Evolutionary conservation across 2,113 vertebrate species (phyloP).

Genomic region (Eretmochelys imbricata): DNA sequence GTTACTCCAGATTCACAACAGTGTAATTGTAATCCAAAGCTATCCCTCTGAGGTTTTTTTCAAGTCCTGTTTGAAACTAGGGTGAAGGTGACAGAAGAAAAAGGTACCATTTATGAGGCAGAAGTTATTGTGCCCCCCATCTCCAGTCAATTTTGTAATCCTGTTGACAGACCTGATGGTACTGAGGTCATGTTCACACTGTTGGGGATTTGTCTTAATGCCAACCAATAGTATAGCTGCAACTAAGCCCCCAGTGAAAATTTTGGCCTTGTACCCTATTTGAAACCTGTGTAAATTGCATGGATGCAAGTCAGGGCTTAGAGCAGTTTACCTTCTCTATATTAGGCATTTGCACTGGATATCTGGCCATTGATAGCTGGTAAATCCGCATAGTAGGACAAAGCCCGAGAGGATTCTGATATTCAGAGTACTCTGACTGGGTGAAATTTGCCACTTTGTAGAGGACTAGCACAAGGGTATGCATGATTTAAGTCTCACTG

Average conservation of each 20-base stretch:
- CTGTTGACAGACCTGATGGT: not conserved
- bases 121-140: not conserved
- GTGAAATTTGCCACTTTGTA: not conserved
- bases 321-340: not conserved
- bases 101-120: not conserved
- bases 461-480: fast-evolving
- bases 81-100: not conserved
- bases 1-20: not conserved
- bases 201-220: not conserved
- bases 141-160: not conserved
- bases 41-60: no score
- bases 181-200: not conserved
- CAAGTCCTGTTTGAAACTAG: not conserved
- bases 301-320: not conserved
- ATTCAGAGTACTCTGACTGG: not conserved
- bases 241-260: not conserved
- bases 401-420: not conserved
- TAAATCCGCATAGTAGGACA: not conserved
- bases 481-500: not conserved
- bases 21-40: not conserved
- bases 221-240: not conserved
- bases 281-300: not conserved
- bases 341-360: not conserved
- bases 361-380: not conserved
- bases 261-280: not conserved